Base-by-base conservation (phyloP, 2,113 vertebrate species). In the Cephalopterus ornatus region DNA sequence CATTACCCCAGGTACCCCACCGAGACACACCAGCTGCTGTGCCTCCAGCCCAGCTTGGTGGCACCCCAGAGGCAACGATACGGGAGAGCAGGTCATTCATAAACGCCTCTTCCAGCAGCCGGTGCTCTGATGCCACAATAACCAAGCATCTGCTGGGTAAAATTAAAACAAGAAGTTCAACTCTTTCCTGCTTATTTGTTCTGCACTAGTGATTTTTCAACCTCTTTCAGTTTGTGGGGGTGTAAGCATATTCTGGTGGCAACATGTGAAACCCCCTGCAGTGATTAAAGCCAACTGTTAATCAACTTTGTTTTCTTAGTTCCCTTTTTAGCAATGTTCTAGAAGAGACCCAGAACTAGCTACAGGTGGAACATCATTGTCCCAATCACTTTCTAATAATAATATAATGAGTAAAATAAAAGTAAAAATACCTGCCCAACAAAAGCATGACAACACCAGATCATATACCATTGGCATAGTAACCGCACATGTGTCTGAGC, bases 91-190 rank as follows among this genome's bases (percentile, higher is more conserved):
- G 76, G 68, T 71, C 85, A 80, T 92, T 81, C 88, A 88, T 94
- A 96, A 96, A 88, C 0, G 16, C 41, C 26, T 84, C 65, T 65
- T 28, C 59, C 79, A 77, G 42, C 39, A 86, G 46, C 44, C 15
- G 0, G 4, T 56, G 47, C 32, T 78, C 68, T 37, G 47, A 41
- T 19, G 37, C 56, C 41, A 74, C 85, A 81, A 65, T 56, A 27
- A 30, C 61, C 37, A 68, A 92, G 88, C 92, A 96, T 92, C 95
- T 96, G 96, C 91, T 81, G 65, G 26, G 23, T 32, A 87, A 88
- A 87, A 92, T 4, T 12, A 74, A 81, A 93, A 67, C 42, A 77
- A 85, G 37, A 59, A 82, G 66, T 92, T 78, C 73, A 65, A 18
- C 26, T 30, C 88, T 35, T 68, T 62, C 28, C 49, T 75, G 32